Evolutionary conservation across 1,140 invertebrate genomes (phyloP).

Genomic region (Neomicropteryx cornuta): DNA sequence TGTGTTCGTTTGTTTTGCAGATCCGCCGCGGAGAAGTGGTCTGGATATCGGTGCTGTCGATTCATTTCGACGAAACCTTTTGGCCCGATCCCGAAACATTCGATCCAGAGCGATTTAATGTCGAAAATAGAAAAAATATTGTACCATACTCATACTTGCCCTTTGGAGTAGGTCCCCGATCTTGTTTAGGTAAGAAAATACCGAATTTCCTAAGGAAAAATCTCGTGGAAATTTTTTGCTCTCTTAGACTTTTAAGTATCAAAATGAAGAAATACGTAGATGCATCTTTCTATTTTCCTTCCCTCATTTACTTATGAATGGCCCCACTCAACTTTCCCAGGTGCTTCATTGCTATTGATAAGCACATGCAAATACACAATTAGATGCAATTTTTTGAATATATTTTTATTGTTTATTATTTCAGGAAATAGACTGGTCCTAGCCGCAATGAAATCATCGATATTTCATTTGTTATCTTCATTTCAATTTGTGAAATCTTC

Average conservation of each 20-base stretch:
- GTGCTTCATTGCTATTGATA: no score
- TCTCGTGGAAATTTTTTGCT: background rate
- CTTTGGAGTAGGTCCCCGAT: constrained; percentile 6
- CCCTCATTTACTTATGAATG: no score
- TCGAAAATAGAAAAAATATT: constrained; percentile 4
- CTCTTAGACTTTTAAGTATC: background rate
- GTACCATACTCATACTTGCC: constrained; percentile 5
- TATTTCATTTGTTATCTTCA: constrained; percentile 21
- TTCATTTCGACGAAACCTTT: constrained; percentile 6
- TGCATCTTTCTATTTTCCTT: no score
- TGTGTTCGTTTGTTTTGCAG: constrained; percentile 19
- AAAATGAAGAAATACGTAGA: no score
- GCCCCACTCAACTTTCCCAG: no score
- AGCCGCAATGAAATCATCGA: constrained; percentile 36
- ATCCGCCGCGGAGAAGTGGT: constrained; percentile 8
- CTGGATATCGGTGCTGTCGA: background rate
- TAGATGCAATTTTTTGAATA: background rate
- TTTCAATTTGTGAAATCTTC: constrained; percentile 14
- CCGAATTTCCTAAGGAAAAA: background rate
- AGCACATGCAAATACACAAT: background rate
- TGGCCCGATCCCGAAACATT: constrained; percentile 4
- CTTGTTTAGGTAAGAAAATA: constrained; percentile 7
- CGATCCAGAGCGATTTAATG: constrained; percentile 6
- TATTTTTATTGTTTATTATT: constrained; percentile 2
- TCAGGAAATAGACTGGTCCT: constrained; percentile 30